These are phyloP conservation scores for Drosophila bipectinata DNA, from an alignment of 1,140 invertebrate genomes.

Conservation along the genomic window DNA sequence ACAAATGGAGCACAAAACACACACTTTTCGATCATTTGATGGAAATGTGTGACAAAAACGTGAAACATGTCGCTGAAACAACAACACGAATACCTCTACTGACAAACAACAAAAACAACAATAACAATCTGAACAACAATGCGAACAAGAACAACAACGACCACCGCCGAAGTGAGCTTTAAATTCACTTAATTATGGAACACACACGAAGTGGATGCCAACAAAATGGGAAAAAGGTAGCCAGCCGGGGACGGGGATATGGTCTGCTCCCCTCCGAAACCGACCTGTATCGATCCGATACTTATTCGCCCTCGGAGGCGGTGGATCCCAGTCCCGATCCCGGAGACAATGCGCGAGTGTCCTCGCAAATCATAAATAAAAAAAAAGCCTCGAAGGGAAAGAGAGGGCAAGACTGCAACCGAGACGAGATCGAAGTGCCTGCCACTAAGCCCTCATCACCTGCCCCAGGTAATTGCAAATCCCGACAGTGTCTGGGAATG, in stretches of 20 bases:
- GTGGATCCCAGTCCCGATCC: constrained; percentile 8
- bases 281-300: not conserved
- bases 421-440: constrained; percentile 11
- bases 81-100: constrained; percentile 51
- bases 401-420: constrained; percentile 25
- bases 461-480: constrained; percentile 71
- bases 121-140: constrained; percentile 22
- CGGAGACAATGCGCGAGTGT: constrained; percentile 61
- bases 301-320: not conserved
- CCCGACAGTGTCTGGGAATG: constrained; percentile 26
- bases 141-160: constrained; percentile 37
- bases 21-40: constrained; percentile 4
- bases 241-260: not conserved
- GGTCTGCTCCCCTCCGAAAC: not conserved
- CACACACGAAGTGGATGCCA: constrained; percentile 78
- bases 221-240: constrained; percentile 28
- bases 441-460: constrained; percentile 45
- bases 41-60: constrained; percentile 75
- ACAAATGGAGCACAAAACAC: constrained; percentile 30
- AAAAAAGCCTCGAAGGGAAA: constrained; percentile 25
- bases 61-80: constrained; percentile 58
- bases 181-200: constrained; percentile 83
- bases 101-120: constrained; percentile 21
- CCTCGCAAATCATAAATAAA: constrained; percentile 82
- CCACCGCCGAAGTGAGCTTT: constrained; percentile 71